Evolutionary conservation across 2,888 invertebrate species (phyloP).

Genomic region (Homarus gammarus): DNA sequence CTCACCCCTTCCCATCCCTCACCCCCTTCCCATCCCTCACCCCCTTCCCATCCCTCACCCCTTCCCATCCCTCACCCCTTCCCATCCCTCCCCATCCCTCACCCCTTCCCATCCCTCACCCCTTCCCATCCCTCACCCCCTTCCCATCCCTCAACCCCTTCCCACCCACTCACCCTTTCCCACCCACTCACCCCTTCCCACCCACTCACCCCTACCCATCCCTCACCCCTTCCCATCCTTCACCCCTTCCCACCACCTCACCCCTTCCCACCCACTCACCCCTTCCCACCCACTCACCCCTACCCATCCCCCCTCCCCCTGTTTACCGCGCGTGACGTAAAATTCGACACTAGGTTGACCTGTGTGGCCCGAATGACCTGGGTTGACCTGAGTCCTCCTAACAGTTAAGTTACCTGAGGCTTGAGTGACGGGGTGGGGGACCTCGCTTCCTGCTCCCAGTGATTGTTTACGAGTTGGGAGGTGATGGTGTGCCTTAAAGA

Average conservation of each 20-base stretch:
- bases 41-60: no score
- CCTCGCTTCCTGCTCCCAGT: not conserved
- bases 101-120: no score
- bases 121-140: not conserved
- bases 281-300: not conserved
- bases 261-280: not conserved
- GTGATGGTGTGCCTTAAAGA: no score
- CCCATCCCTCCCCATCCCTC: no score
- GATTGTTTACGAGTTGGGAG: no score
- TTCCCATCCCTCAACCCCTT: not conserved
- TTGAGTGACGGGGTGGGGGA: not conserved
- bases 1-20: no score
- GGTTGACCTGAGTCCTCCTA: not conserved
- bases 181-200: no score
- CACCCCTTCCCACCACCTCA: no score
- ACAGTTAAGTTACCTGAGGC: slow-evolving; percentile 2
- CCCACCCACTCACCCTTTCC: no score
- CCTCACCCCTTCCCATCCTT: no score
- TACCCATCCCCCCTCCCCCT: not conserved
- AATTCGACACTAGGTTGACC: not conserved
- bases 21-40: no score
- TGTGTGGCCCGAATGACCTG: not conserved
- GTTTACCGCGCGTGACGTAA: slow-evolving; percentile 6
- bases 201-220: not conserved
- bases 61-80: no score